Conservation (phyloP, 1,140 invertebrate genomes). For the Sweltsa coloradensis region DNA sequence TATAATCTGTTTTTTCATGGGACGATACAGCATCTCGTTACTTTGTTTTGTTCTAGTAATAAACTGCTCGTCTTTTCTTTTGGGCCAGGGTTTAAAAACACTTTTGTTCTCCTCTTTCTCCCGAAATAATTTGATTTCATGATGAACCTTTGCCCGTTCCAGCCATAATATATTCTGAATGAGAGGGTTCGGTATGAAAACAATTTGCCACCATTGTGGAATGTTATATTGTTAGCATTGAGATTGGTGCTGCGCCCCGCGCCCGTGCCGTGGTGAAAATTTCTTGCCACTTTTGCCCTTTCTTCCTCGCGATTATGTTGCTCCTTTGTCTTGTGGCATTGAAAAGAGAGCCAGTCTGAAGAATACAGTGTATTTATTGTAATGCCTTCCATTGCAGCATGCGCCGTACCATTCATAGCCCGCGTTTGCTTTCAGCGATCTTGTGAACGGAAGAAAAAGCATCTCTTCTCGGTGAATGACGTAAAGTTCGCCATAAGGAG, state of each 20-base stretch:
- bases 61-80: too few relatives aligned
- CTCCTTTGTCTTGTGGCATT: constrained; percentile 3
- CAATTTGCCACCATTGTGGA: constrained; percentile 8
- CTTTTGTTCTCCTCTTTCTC: too few relatives aligned
- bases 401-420: not conserved
- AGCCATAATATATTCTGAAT: constrained; percentile 1
- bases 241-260: too few relatives aligned
- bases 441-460: constrained; percentile 9
- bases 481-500: constrained; percentile 4
- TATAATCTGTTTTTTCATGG: too few relatives aligned
- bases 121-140: too few relatives aligned
- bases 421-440: constrained; percentile 1
- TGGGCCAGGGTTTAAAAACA: too few relatives aligned
- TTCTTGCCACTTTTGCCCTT: constrained; percentile 5
- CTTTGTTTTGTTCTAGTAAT: too few relatives aligned
- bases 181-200: constrained; percentile 5
- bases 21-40: too few relatives aligned
- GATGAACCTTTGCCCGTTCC: too few relatives aligned
- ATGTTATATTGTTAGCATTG: not conserved
- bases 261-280: too few relatives aligned
- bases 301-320: constrained; percentile 5
- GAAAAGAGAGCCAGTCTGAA: not conserved
- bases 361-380: constrained; percentile 9
- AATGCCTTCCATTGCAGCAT: not conserved
- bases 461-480: constrained; percentile 7